Percentiles rank a stretch among this genome's conserved stretches.
Conservation (phyloP, 2,888 invertebrate genomes). For the Fabriciana adippe region DNA sequence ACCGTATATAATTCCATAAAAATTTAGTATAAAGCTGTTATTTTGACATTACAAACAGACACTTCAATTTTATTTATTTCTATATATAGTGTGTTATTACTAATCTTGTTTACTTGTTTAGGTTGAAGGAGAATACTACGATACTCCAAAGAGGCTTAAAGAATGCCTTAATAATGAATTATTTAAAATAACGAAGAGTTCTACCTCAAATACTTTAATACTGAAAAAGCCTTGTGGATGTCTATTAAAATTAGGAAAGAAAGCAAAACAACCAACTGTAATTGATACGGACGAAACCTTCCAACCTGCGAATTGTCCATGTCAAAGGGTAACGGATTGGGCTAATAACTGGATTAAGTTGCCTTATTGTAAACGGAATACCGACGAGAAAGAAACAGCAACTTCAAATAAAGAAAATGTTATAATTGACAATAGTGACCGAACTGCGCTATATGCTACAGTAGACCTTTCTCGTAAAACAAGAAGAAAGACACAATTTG, state of each 20-base stretch:
- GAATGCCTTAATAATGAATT: constrained; percentile 83
- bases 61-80: too few relatives aligned
- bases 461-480: constrained; percentile 86
- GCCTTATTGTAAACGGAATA: constrained; percentile 79
- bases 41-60: too few relatives aligned
- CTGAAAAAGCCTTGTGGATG: constrained; percentile 87
- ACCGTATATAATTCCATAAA: too few relatives aligned
- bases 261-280: constrained; percentile 59
- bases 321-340: constrained; percentile 85
- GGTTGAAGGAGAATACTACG: constrained; percentile 85
- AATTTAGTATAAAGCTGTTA: too few relatives aligned
- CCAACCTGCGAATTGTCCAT: constrained; percentile 76
- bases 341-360: constrained; percentile 84
- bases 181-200: constrained; percentile 72
- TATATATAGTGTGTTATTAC: constrained; percentile 16
- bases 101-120: constrained; percentile 41
- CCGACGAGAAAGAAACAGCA: constrained; percentile 52
- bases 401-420: constrained; percentile 82
- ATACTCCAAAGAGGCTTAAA: constrained; percentile 87
- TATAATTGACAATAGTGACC: constrained; percentile 55
- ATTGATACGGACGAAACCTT: constrained; percentile 65
- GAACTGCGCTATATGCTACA: constrained; percentile 85
- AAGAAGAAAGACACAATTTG: constrained; percentile 64
- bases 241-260: constrained; percentile 79
- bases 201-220: constrained; percentile 81